phyloP scores from a whole-genome alignment of 2,888 invertebrate species.

The Sesamia inferens region DNA sequence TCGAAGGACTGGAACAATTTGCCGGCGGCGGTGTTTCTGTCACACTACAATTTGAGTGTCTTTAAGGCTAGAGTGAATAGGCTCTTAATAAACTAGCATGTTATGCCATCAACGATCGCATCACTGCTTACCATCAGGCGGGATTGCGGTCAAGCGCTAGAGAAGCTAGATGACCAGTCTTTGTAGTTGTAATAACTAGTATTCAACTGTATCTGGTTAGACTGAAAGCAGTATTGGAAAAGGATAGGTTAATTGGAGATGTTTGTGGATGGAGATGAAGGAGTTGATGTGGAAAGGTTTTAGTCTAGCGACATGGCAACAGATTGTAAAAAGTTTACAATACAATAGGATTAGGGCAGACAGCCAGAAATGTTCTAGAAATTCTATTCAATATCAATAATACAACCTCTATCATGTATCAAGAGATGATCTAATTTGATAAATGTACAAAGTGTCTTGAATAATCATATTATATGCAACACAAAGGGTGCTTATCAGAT shows the following conservation, averaged over 20 bases:
- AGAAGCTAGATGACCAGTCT: not conserved
- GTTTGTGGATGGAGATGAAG: too few species aligned
- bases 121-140: too few species aligned
- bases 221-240: not conserved
- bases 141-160: too few species aligned
- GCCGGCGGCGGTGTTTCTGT: too few species aligned
- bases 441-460: slow-evolving; percentile 19
- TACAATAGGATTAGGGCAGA: not conserved
- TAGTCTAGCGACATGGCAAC: too few species aligned
- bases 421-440: slow-evolving; percentile 49
- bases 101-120: too few species aligned
- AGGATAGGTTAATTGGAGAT: not conserved
- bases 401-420: slow-evolving; percentile 25
- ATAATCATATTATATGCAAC: slow-evolving; percentile 27
- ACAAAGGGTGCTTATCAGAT: slow-evolving; percentile 30
- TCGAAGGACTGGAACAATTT: too few species aligned
- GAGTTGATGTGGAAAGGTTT: not conserved
- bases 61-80: too few species aligned
- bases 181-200: not conserved
- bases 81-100: too few species aligned
- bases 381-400: slow-evolving; percentile 6
- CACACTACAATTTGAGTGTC: too few species aligned
- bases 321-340: not conserved
- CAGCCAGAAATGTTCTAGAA: slow-evolving; percentile 30
- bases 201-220: not conserved